Evolutionary conservation across 2,113 vertebrate genomes (phyloP).

Genomic region (Columbina picui): DNA sequence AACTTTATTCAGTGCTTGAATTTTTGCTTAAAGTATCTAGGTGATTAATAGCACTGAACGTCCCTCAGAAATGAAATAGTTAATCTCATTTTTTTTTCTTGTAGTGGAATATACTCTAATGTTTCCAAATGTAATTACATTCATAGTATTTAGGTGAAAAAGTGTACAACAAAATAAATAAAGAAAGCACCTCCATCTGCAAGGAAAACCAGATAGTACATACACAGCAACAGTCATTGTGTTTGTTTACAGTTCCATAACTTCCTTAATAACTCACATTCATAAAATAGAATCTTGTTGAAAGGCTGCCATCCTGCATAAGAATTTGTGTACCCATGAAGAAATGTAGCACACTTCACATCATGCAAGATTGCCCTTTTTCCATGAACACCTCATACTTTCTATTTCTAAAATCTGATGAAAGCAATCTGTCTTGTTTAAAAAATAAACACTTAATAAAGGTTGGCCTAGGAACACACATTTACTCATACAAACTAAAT

Average conservation of each 20-base stretch:
- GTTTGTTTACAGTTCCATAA: neutral
- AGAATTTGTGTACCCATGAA: slow-evolving; percentile 20
- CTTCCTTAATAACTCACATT: slow-evolving; percentile 8
- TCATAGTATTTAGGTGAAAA: neutral
- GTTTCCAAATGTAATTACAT: slow-evolving; percentile 47
- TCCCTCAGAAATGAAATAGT: slow-evolving; percentile 52
- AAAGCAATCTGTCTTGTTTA: slow-evolving; percentile 54
- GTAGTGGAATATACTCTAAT: slow-evolving; percentile 54
- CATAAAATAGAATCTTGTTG: slow-evolving; percentile 21
- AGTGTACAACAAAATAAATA: neutral
- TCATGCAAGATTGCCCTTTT: neutral
- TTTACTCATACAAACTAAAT: slow-evolving; percentile 35
- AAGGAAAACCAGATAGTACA: neutral
- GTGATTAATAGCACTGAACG: slow-evolving; percentile 1
- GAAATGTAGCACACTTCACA: slow-evolving; percentile 25
- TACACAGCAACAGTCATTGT: neutral
- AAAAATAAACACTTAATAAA: slow-evolving; percentile 36
- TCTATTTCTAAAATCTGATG: slow-evolving; percentile 34
- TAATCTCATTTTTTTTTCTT: slow-evolving; percentile 28
- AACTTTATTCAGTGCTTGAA: slow-evolving; percentile 22
- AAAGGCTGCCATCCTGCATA: slow-evolving; percentile 1
- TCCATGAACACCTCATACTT: neutral
- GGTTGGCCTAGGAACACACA: neutral
- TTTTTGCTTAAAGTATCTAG: slow-evolving; percentile 36
- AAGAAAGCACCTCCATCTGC: neutral